Conservation (phyloP, 2,113 vertebrate genomes). For the Mesocricetus auratus region DNA sequence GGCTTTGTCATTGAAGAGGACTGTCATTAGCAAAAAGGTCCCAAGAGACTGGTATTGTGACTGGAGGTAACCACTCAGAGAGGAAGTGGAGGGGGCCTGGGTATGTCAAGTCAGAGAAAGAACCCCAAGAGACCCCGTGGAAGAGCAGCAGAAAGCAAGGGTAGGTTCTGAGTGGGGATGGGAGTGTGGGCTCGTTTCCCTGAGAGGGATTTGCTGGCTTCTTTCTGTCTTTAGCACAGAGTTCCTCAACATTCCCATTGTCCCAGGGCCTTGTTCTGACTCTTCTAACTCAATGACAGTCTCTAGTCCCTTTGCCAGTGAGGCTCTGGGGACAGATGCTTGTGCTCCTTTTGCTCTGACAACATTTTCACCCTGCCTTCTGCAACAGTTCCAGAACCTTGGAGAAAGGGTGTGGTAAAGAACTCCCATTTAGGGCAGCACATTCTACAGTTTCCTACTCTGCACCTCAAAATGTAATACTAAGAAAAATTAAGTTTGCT, state of each 20-base stretch:
- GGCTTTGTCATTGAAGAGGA: neutral
- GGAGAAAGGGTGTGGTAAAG: neutral
- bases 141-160: neutral
- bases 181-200: fast-evolving
- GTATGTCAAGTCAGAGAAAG: neutral
- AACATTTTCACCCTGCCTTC: neutral
- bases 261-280: neutral
- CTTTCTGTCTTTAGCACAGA: neutral
- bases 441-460: neutral
- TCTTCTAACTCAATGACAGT: neutral
- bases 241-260: neutral
- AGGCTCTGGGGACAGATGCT: neutral
- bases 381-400: neutral
- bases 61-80: neutral
- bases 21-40: neutral
- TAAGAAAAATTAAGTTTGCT: neutral
- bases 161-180: too few relatives aligned
- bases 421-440: neutral
- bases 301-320: neutral
- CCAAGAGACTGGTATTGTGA: neutral
- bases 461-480: neutral
- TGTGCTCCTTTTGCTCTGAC: neutral
- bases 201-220: neutral
- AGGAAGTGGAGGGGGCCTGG: neutral
- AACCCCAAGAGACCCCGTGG: neutral